Base-by-base conservation (phyloP, 2,113 vertebrate species). In the Calidris pygmaea region DNA sequence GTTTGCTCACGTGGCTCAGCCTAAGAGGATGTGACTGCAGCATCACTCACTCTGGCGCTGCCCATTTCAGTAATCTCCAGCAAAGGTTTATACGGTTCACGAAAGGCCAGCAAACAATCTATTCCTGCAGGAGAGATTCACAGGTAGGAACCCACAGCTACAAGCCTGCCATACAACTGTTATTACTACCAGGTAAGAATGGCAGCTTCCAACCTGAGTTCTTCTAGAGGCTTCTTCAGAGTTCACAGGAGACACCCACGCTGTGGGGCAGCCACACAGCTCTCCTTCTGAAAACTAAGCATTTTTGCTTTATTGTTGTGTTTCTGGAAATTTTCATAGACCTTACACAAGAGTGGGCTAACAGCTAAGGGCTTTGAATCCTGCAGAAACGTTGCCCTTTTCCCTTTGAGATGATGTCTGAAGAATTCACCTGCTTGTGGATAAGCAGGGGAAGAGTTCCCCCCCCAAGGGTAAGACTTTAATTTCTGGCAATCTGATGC, bases 11-110 rank as follows among this genome's bases (percentile, higher is more conserved):
- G 89, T 63, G 43, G 73, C 39, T 96, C 53, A 92, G 26, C 18
- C 62, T 89, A 95, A 94, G 74, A 95, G 77, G 92, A 95, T 89
- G 34, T 58, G 91, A 62, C 58, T 41, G 60, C 70, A 85, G 45
- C 62, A 82, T 74, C 82, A 41, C 55, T 43, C 20, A 53, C 34
- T 89, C 80, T 77, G 83, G 76, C 76, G 70, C 45, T 53, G 47
- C 30, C 63, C 66, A 32, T 27, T 71, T 50, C 86, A 72, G 23
- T 70, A 34, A 79, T 62, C 68, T 34, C 0, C 0, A 85, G n/a
- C 37, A 74, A 55, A 73, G 18, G 26, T 30, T 90, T 60, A 71
- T 0, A 68, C 30, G 53, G 63, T 27, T 91, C 85, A 79, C 5
- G 16, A 41, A 56, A 75, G 58, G 71, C 26, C 85, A 91, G 26